These are phyloP conservation scores for Premnoplex brunnescens DNA, from an alignment of 2,797 vertebrate genomes.

Conservation along the genomic window DNA sequence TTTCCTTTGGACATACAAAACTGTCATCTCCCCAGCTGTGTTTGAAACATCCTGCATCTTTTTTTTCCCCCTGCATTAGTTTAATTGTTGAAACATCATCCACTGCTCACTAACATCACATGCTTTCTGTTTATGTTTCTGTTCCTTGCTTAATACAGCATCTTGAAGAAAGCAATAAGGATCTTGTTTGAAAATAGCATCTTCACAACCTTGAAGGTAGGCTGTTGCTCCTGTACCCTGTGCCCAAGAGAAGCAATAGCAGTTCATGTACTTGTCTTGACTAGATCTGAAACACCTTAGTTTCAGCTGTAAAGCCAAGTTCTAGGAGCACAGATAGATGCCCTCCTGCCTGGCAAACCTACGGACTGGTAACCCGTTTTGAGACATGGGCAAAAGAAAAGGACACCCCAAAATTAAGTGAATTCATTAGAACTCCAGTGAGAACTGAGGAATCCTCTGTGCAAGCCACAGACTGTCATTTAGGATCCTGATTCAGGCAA, in stretches of 20 bases:
- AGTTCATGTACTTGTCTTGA: background rate
- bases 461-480: background rate
- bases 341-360: background rate
- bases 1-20: background rate
- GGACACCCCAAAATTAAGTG: no score
- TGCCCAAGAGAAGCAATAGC: background rate
- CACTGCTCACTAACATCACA: background rate
- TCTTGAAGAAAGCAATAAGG: constrained; percentile 18
- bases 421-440: background rate
- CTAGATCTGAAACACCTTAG: background rate
- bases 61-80: background rate
- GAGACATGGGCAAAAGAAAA: background rate
- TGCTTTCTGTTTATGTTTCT: constrained; percentile 9
- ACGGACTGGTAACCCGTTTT: background rate
- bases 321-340: background rate
- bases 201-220: background rate
- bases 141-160: background rate
- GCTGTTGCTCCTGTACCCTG: background rate
- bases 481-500: background rate
- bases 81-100: background rate
- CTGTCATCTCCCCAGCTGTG: background rate
- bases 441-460: background rate
- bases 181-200: background rate
- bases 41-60: background rate
- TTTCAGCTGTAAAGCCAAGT: background rate